These are phyloP conservation scores for Orgyia antiqua DNA, from an alignment of 2,888 invertebrate species.

Conservation along the genomic window DNA sequence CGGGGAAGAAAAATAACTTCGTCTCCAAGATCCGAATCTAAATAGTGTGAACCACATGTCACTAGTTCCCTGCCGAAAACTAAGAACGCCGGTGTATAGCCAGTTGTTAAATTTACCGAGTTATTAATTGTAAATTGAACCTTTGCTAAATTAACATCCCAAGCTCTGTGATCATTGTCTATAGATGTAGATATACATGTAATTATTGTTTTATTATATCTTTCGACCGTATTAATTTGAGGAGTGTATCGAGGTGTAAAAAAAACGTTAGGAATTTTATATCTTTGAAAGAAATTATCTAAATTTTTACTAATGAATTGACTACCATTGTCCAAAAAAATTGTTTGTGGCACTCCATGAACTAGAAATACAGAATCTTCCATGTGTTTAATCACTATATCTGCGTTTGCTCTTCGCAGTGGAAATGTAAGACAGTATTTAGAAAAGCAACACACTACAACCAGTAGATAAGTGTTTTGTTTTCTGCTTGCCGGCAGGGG, in stretches of 20 bases:
- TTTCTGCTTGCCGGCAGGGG: conserved; percentile 11
- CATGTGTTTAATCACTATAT: not conserved
- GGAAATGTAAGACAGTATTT: not conserved
- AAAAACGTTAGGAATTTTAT: conserved; percentile 20
- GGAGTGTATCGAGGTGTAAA: conserved; percentile 10
- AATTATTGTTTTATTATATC: conserved; percentile 15
- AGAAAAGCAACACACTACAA: not conserved
- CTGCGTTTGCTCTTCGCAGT: not conserved
- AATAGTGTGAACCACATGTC: conserved; percentile 1
- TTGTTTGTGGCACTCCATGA: conserved; percentile 25
- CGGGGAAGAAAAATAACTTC: not conserved
- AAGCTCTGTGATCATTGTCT: not conserved
- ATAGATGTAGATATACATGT: not conserved
- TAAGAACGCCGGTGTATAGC: not conserved
- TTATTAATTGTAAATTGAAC: not conserved
- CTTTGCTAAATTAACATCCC: not conserved
- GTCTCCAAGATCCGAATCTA: not conserved
- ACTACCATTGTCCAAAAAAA: conserved; percentile 23
- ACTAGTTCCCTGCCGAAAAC: conserved; percentile 1
- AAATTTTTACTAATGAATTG: conserved; percentile 18
- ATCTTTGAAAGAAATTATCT: conserved; percentile 11
- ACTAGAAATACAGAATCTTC: conserved; percentile 21
- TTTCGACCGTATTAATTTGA: conserved; percentile 13
- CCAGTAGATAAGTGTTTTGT: not conserved
- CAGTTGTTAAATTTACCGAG: conserved; percentile 1